Evolutionary conservation across 2,797 vertebrate species (phyloP).

Genomic region (Melanotaenia maccullochi): DNA sequence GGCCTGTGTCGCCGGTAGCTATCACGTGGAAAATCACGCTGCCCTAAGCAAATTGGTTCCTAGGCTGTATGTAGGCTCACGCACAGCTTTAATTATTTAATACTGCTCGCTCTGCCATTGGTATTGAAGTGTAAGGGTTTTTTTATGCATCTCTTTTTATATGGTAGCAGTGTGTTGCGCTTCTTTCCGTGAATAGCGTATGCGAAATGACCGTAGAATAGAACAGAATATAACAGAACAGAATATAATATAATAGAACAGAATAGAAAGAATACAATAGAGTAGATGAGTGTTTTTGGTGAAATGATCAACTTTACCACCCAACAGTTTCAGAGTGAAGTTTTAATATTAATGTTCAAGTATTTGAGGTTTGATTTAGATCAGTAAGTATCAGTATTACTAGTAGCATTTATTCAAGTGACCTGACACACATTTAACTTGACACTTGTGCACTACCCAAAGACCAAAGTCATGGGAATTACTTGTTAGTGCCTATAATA

Average conservation of each 20-base stretch:
- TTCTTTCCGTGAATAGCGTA: constrained; percentile 1
- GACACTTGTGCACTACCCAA: not conserved
- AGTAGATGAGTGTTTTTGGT: not conserved
- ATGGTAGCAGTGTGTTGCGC: constrained; percentile 4
- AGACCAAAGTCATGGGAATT: not conserved
- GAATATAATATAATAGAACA: too few species aligned
- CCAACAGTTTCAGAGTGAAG: not conserved
- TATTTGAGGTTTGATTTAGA: constrained; percentile 18
- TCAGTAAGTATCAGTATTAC: constrained; percentile 35
- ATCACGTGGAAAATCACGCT: constrained; percentile 65
- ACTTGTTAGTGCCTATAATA: not conserved
- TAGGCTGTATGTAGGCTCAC: constrained; percentile 68
- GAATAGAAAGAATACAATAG: too few species aligned
- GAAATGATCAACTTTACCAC: constrained; percentile 16
- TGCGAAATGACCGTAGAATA: too few species aligned
- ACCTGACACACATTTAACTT: not conserved
- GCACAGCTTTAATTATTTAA: constrained; percentile 67
- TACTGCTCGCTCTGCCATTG: constrained; percentile 39
- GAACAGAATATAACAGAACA: too few species aligned
- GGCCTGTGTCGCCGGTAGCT: constrained; percentile 50
- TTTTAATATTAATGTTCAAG: not conserved
- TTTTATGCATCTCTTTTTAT: constrained; percentile 11
- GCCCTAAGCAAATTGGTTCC: constrained; percentile 62
- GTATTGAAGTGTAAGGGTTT: constrained; percentile 14
- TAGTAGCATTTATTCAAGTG: not conserved